phyloP scores from a whole-genome alignment of 1,140 invertebrate genomes.

The Drosophila willistoni region DNA sequence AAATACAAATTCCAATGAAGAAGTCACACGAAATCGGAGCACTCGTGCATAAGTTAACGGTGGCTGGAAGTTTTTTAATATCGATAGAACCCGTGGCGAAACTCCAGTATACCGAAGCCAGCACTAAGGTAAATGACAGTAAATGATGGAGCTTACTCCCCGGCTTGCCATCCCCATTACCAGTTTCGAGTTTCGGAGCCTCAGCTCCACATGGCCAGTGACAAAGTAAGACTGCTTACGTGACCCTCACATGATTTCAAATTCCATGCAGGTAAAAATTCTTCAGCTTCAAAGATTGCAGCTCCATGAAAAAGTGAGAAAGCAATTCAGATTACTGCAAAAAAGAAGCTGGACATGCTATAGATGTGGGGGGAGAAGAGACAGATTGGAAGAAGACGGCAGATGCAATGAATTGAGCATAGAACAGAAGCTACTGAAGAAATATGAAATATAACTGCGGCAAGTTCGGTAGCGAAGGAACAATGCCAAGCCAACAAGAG shows the following conservation, averaged over 20 bases:
- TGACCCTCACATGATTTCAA: slow-evolving; percentile 71
- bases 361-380: too few species aligned
- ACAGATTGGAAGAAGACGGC: neutral
- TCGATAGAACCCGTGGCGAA: slow-evolving; percentile 35
- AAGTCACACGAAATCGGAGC: slow-evolving; percentile 44
- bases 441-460: slow-evolving; percentile 79
- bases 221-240: slow-evolving; percentile 79
- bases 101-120: neutral
- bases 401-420: slow-evolving; percentile 68
- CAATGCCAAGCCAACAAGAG: slow-evolving; percentile 40
- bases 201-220: slow-evolving; percentile 43
- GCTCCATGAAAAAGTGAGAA: slow-evolving; percentile 72
- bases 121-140: slow-evolving; percentile 70
- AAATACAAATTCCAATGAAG: slow-evolving; percentile 4
- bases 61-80: slow-evolving; percentile 41
- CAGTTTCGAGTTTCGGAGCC: neutral
- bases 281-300: slow-evolving; percentile 68
- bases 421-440: slow-evolving; percentile 28
- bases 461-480: slow-evolving; percentile 56
- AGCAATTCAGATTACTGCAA: slow-evolving; percentile 75
- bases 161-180: neutral
- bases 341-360: slow-evolving; percentile 34
- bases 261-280: slow-evolving; percentile 77
- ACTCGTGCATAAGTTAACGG: slow-evolving; percentile 69
- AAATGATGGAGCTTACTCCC: slow-evolving; percentile 70